Evolutionary conservation across 2,888 invertebrate genomes (phyloP), one percentile per base, ranked within the genome.

Genomic region (Polymixis flavicincta): DNA sequence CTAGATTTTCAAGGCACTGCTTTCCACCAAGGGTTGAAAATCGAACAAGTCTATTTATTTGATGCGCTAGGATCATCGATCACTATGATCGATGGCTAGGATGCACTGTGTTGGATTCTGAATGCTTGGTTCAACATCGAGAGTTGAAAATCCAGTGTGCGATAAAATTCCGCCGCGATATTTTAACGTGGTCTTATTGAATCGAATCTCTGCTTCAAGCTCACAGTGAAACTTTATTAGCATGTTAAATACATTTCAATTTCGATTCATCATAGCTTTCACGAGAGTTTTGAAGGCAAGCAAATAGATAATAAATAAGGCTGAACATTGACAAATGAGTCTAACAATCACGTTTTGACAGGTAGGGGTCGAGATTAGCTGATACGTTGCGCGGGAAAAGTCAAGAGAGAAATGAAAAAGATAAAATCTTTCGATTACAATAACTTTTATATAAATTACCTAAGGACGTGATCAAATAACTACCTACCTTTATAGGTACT

Each of bases 241-340:
- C 63, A 7, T 17, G 8, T 59, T n/a, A n/a, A n/a, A n/a, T n/a
- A n/a, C n/a, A n/a, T n/a, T n/a, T n/a, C n/a, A n/a, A n/a, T n/a
- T n/a, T n/a, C n/a, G n/a, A 83, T 83, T 73, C 78, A 83, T 81
- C 83, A 83, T 68, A 66, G 25, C 85, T 78, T 82, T 78, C 78
- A 37, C 83, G 60, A 54, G 25, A n/a, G 22, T 60, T 50, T 52
- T 59, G 65, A 71, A 57, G 63, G 71, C 78, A 60, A 71, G 69
- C 74, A 78, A 66, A 78, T 66, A 78, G 52, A 69, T 76, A 75
- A 67, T 70, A 68, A 57, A 74, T 63, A 63, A 71, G 37, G 13
- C 66, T 60, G 73, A 61, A 73, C 72, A 77, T 60, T 82, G 69
- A 83, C 66, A 77, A 71, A 81, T 81, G 71, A 37, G 54, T 67